phyloP scores from a whole-genome alignment of 2,888 invertebrate genomes.

The Choristoneura rosaceana region DNA sequence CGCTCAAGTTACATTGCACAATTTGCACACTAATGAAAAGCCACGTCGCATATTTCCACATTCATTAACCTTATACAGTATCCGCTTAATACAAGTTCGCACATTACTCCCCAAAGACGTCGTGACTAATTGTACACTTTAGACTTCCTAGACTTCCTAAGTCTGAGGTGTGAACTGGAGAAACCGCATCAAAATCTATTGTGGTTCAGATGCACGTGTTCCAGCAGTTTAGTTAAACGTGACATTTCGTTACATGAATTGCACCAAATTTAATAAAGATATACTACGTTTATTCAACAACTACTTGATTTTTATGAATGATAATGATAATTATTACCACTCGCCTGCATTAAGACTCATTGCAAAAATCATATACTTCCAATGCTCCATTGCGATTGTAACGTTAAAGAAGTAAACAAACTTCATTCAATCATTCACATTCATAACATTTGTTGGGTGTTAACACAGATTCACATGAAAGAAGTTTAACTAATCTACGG shows the following conservation, averaged over 20 bases:
- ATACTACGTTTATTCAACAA: background rate
- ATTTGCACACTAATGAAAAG: slow-evolving; percentile 4
- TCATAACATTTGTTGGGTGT: background rate
- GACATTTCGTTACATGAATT: slow-evolving; percentile 17
- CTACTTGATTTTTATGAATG: background rate
- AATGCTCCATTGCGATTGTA: background rate
- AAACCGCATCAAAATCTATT: slow-evolving; percentile 35
- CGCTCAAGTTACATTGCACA: background rate
- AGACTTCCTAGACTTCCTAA: slow-evolving; percentile 34
- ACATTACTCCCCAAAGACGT: slow-evolving; percentile 43
- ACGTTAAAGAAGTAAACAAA: background rate
- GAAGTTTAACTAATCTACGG: background rate
- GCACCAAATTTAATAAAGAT: background rate
- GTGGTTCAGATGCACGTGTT: slow-evolving; percentile 27
- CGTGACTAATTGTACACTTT: slow-evolving; percentile 39
- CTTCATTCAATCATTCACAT: background rate
- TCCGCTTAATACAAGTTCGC: slow-evolving; percentile 49
- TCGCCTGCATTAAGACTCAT: background rate
- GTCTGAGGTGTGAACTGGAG: slow-evolving; percentile 26
- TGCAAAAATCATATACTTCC: background rate
- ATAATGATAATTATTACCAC: background rate
- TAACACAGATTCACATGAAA: background rate
- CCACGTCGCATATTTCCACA: slow-evolving; percentile 7
- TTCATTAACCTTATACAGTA: slow-evolving; percentile 43
- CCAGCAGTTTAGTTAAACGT: slow-evolving; percentile 9